Percentiles rank a stretch among this genome's conserved stretches.
Conservation (phyloP, 2,113 vertebrate genomes). For the Hyla sarda region DNA sequence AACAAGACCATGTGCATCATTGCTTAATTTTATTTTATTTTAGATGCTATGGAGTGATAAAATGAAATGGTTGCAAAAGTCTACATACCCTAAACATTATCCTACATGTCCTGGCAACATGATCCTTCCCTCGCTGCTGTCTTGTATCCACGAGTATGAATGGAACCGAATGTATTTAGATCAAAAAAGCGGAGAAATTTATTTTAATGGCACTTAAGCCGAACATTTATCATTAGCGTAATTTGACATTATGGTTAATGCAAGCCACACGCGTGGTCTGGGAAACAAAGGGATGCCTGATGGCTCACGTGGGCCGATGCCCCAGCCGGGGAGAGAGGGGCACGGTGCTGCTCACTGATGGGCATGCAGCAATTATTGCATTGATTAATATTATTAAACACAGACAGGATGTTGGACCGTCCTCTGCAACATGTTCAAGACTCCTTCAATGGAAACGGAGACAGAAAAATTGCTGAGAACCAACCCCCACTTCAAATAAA, state of each 20-base stretch:
- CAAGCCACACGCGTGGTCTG: neutral
- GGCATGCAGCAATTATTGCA: neutral
- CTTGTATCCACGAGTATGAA: neutral
- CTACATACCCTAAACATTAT: neutral
- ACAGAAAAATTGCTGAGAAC: neutral
- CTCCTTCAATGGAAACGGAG: neutral
- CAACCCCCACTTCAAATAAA: slow-evolving; percentile 49
- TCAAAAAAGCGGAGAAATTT: neutral
- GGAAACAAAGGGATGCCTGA: neutral
- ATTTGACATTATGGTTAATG: slow-evolving; percentile 11
- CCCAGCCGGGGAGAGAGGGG: neutral
- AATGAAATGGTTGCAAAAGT: neutral
- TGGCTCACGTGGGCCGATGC: neutral
- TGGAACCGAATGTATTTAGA: neutral
- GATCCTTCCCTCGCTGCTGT: neutral
- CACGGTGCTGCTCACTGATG: neutral
- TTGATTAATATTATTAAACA: slow-evolving; percentile 16
- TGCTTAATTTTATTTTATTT: neutral
- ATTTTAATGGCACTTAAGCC: slow-evolving; percentile 24
- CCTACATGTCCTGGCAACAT: neutral
- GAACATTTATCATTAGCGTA: slow-evolving; percentile 38
- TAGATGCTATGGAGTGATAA: neutral
- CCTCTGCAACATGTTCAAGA: neutral
- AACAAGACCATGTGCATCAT: too few species aligned
- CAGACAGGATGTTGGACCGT: slow-evolving; percentile 26